Evolutionary conservation across 35 echinoderm and acorn worm species (phyloP).

Genomic region (Lytechinus variegatus): DNA sequence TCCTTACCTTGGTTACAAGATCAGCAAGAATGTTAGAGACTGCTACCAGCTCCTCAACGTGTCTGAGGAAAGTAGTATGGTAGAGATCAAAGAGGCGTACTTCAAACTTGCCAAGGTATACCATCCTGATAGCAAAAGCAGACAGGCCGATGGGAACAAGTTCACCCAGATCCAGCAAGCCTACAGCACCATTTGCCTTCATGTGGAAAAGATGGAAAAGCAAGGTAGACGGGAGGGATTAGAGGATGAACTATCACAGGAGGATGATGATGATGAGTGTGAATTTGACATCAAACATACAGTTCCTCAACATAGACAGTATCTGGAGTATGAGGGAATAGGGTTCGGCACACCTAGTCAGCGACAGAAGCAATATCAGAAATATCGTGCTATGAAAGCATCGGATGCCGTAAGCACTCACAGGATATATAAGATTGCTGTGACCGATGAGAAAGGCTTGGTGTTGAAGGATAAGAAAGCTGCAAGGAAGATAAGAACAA

Average conservation of each 20-base stretch:
- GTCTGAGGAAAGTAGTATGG: conserved; percentile 50
- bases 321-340: conserved; percentile 83
- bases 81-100: conserved; percentile 71
- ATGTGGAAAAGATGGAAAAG: conserved; percentile 53
- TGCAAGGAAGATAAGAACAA: conserved; percentile 72
- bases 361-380: conserved; percentile 78
- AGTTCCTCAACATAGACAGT: conserved; percentile 87
- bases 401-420: conserved; percentile 59
- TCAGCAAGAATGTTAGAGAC: conserved; percentile 58
- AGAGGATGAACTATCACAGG: conserved; percentile 13
- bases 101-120: conserved; percentile 89
- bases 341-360: conserved; percentile 84
- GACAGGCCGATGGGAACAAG: conserved; percentile 64
- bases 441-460: conserved; percentile 54
- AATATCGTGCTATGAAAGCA: conserved; percentile 68
- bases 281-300: conserved; percentile 66
- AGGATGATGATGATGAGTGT: conserved; percentile 40
- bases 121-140: conserved; percentile 78
- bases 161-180: conserved; percentile 81
- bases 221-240: not conserved
- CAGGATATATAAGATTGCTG: conserved; percentile 45
- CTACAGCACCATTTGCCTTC: conserved; percentile 65
- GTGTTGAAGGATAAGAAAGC: conserved; percentile 75
- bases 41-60: conserved; percentile 74
- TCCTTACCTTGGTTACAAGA: conserved; percentile 30